Evolutionary conservation across 1,140 invertebrate species (phyloP).

Genomic region (Oedothorax gibbosus): DNA sequence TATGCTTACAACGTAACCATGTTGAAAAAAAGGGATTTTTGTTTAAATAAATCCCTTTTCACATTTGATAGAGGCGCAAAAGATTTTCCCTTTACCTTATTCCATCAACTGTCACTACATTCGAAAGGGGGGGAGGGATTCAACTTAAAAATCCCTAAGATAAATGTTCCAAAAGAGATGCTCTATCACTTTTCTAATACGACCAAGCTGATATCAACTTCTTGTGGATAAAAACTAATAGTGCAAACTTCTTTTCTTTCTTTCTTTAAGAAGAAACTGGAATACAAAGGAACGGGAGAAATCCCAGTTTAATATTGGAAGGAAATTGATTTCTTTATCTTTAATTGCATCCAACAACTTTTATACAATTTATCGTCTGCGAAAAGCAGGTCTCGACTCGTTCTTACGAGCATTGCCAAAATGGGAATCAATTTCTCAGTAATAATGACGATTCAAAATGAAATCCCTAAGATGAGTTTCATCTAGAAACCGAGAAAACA

Average conservation of each 20-base stretch:
- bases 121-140: neutral
- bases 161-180: slow-evolving; percentile 27
- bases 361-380: slow-evolving; percentile 23
- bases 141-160: neutral
- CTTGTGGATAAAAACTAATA: slow-evolving; percentile 44
- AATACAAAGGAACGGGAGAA: slow-evolving; percentile 34
- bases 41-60: no score
- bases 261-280: neutral
- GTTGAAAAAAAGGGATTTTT: no score
- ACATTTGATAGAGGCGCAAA: neutral
- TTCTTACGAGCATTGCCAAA: neutral
- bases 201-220: slow-evolving; percentile 37
- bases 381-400: neutral
- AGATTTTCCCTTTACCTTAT: neutral
- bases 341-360: slow-evolving; percentile 46
- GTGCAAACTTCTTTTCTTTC: slow-evolving; percentile 12
- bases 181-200: slow-evolving; percentile 39
- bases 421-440: slow-evolving; percentile 22
- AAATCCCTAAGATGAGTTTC: slow-evolving; percentile 15
- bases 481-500: slow-evolving; percentile 21
- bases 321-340: slow-evolving; percentile 46
- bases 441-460: slow-evolving; percentile 2
- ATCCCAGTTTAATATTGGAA: slow-evolving; percentile 45
- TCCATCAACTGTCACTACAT: neutral
- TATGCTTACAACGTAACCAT: no score